phyloP scores from a whole-genome alignment of 2,888 invertebrate species.

The Autographa gamma region DNA sequence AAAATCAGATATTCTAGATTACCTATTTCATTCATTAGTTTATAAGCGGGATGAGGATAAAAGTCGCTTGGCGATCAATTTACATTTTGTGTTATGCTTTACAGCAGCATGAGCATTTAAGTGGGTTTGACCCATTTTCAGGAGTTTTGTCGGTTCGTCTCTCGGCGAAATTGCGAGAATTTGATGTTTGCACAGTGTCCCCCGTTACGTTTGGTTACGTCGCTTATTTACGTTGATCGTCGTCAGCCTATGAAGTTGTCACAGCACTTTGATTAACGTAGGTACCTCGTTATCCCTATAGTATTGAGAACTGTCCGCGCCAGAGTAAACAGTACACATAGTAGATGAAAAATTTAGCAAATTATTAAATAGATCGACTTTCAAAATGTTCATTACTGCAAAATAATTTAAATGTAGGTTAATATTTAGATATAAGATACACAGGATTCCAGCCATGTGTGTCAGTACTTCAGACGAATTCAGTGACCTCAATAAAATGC shows the following conservation, averaged over 20 bases:
- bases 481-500: background rate
- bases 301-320: no score
- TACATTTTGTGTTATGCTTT: no score
- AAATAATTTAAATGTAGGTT: background rate
- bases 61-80: no score
- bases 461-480: background rate
- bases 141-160: background rate
- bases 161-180: background rate
- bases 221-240: background rate
- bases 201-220: background rate
- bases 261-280: background rate
- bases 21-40: no score
- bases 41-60: no score
- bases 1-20: background rate
- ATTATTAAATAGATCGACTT: no score
- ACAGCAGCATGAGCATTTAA: no score
- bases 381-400: background rate
- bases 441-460: background rate
- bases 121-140: no score
- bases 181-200: background rate
- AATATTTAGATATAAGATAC: background rate
- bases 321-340: no score
- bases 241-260: background rate
- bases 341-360: no score
- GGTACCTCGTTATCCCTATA: background rate